These are phyloP conservation scores for Holotrichia oblita DNA, from an alignment of 1,140 invertebrate species.

Conservation along the genomic window DNA sequence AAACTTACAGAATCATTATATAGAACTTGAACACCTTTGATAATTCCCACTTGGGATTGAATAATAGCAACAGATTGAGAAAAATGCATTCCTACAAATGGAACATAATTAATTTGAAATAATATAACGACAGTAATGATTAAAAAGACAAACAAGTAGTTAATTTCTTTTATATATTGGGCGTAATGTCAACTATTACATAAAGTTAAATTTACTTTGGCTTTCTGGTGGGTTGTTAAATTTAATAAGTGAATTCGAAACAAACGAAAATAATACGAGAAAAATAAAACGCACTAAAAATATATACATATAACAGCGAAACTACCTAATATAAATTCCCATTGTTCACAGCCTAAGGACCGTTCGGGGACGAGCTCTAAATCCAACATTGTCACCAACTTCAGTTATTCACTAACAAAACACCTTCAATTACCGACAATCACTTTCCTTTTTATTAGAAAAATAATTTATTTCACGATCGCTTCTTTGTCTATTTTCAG, in stretches of 20 bases:
- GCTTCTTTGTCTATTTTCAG: conserved; percentile 50
- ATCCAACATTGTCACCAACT: conserved; percentile 81
- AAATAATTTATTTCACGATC: conserved; percentile 45
- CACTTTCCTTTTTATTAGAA: conserved; percentile 45
- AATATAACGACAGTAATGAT: not conserved
- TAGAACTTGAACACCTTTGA: conserved; percentile 94
- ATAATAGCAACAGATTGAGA: conserved; percentile 95
- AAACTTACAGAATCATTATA: conserved; percentile 91
- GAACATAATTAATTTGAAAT: conserved; percentile 39
- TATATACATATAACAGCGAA: conserved; percentile 50
- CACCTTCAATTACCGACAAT: conserved; percentile 41
- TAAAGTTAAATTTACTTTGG: conserved; percentile 15
- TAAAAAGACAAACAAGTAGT: conserved; percentile 27
- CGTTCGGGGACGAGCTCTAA: conserved; percentile 95
- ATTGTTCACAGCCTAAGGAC: conserved; percentile 94
- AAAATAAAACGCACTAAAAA: conserved; percentile 47
- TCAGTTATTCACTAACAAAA: conserved; percentile 29
- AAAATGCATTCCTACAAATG: conserved; percentile 93
- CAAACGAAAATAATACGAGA: conserved; percentile 27
- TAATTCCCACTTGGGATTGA: conserved; percentile 90
- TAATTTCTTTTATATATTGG: conserved; percentile 4
- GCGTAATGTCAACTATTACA: conserved; percentile 24
- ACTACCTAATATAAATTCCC: conserved; percentile 97
- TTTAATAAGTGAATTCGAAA: conserved; percentile 6
- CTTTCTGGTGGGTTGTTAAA: not conserved